phyloP scores from a whole-genome alignment of 2,888 invertebrate genomes.

The Hanleya hanleyi region DNA sequence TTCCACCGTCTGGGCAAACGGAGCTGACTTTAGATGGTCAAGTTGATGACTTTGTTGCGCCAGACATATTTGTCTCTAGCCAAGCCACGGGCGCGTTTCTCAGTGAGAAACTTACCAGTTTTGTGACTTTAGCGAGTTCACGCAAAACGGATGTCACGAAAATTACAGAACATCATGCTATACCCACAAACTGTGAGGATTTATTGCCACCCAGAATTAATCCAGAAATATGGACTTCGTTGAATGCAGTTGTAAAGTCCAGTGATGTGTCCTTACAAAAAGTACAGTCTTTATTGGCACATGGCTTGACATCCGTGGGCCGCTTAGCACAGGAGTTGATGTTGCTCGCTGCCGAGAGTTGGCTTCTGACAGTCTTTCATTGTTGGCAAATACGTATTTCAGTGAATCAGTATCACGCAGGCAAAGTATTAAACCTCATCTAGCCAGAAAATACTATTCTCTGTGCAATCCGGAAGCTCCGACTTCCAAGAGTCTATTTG shows the following conservation, averaged over 20 bases:
- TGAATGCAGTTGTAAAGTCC: background rate
- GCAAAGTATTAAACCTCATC: background rate
- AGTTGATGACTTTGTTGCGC: background rate
- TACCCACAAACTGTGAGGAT: background rate
- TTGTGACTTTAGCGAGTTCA: background rate
- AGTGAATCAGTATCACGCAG: background rate
- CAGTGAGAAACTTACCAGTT: background rate
- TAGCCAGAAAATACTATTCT: background rate
- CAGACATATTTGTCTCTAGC: background rate
- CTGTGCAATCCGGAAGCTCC: background rate
- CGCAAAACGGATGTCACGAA: background rate
- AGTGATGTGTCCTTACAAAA: background rate
- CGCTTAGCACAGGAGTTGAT: background rate
- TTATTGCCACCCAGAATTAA: too few species aligned
- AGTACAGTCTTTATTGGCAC: background rate
- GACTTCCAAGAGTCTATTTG: background rate
- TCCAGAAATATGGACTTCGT: background rate
- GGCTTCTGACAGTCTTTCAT: background rate
- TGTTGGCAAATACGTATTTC: background rate
- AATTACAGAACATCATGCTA: background rate
- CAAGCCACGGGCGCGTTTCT: background rate
- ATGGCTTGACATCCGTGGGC: background rate
- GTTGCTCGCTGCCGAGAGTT: background rate
- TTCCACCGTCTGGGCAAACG: background rate
- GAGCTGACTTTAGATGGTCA: too few species aligned